Base-by-base conservation (phyloP, 2,888 invertebrate species). In the Cotesia congregata region DNA sequence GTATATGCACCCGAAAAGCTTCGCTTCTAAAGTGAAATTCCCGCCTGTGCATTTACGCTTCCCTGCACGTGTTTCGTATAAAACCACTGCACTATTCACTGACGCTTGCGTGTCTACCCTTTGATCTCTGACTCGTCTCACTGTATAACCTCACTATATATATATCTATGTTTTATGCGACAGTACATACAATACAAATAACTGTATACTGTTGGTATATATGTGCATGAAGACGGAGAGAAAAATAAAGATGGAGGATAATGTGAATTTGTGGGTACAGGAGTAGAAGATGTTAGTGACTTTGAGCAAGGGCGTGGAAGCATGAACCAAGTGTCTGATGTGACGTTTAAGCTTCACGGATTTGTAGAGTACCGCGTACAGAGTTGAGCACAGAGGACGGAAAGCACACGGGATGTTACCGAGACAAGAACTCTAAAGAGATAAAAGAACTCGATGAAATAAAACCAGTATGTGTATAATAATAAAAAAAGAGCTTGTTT, bases 331-430 rank as follows among this genome's bases (percentile, higher is more conserved):
- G 85, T 83, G 85, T 84, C 84, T 83, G 83, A 83, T 83, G 81
- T 83, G 84, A 85, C 85, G 83, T 83, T 80, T 81, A 81, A 82
- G 82, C 64, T 64, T 72, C 84, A 82, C 82, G 83, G 85, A 85
- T 85, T 81, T 79, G 82, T 79, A 80, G 81, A 73, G 77, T 78
- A 77, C 50, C 2, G 12, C 7, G 50, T 50, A 50, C 50, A 12
- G 50, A 50, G 30, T 30, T 30, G 3, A 30, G 3, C 30, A 30
- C 30, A 30, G 30, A 30, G 30, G 30, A 30, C 30, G 30, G 30
- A 77, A 82, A 79, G 39, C 67, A 20, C 67, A 39, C n/a, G 38
- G 67, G 39, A 67, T 39, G 15, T 38, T 17, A 39, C 74, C 69
- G 73, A 78, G 77, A 80, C 81, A 80, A 83, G 82, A 81, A 82